Evolutionary conservation across 1,140 invertebrate genomes (phyloP), one percentile per base, ranked within the genome.

Genomic region (Trichoplusia ni): DNA sequence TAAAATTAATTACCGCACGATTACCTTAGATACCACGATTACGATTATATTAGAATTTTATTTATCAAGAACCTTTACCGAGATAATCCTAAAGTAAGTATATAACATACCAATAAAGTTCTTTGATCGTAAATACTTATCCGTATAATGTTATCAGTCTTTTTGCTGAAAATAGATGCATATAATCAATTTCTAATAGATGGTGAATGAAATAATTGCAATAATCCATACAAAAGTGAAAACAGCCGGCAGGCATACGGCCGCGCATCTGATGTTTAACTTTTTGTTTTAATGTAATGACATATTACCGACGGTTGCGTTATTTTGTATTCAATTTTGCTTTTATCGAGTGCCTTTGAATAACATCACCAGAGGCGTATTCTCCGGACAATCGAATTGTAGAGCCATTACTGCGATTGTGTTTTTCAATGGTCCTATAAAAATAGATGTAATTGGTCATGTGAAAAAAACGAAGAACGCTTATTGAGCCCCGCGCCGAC

Each of bases 381-480:
- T 72, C 67, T 65, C 42, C 61, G 58, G 33, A 69, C 71, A 77
- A 77, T 75, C 66, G 69, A 68, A 75, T 78, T 75, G 73, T 75
- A 44, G 60, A 75, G 66, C 65, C 62, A 77, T 78, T 77, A 75
- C 64, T 74, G 60, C 62, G 69, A 79, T 75, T 78, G 71, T 77
- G 65, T 69, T 69, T 76, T 81, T 81, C 73, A 81, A 81, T 79
- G 60, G 73, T 78, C 67, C 69, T 74, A 78, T 81, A 75, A 75
- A 77, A 80, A 76, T 78, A 71, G 65, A 69, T 72, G 75, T 81
- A 84, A 81, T 81, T 84, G 75, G 75, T 77, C 61, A 68, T 61
- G 74, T 69, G 74, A 79, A 82, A 84, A 75, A 82, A 82, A 82
- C 67, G 69, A 74, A 67, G 60, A 70, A 42, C 63, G 69, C 62